Percentiles rank a stretch among this genome's conserved stretches.
Conservation (phyloP, 2,888 invertebrate species). For the Diarsia brunnea region DNA sequence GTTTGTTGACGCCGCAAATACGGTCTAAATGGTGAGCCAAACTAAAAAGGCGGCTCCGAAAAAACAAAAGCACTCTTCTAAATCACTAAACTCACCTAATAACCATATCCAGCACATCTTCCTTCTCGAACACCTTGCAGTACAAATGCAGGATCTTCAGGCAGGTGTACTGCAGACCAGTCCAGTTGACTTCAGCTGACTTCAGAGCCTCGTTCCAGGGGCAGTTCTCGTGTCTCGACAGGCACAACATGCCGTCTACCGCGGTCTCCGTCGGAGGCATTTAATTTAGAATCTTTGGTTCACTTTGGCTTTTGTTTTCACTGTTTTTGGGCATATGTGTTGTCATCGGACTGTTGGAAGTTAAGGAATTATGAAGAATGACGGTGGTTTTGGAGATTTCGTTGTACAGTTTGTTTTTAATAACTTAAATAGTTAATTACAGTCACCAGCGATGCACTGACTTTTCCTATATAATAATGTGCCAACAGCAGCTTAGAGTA, state of each 20-base stretch:
- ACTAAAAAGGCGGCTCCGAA: background rate
- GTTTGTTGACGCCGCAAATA: too few relatives aligned
- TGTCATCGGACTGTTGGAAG: slow-evolving; percentile 50
- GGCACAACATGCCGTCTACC: slow-evolving; percentile 91
- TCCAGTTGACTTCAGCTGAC: slow-evolving; percentile 93
- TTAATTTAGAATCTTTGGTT: slow-evolving; percentile 71
- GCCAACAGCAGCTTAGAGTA: background rate
- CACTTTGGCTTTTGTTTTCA: slow-evolving; percentile 54
- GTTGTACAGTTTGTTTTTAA: slow-evolving; percentile 30
- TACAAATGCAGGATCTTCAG: slow-evolving; percentile 95
- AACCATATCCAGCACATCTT: slow-evolving; percentile 94
- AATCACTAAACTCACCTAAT: slow-evolving; percentile 91
- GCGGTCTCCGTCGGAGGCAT: slow-evolving; percentile 88
- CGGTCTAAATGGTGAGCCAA: background rate
- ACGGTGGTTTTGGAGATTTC: slow-evolving; percentile 47
- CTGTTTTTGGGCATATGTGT: slow-evolving; percentile 48
- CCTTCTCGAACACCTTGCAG: slow-evolving; percentile 96
- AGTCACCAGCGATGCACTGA: background rate
- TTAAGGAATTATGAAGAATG: slow-evolving; percentile 42
- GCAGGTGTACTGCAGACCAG: slow-evolving; percentile 96
- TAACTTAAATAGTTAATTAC: background rate
- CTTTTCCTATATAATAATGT: background rate
- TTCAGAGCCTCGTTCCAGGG: slow-evolving; percentile 91
- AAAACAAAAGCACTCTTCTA: background rate
- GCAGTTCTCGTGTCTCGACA: slow-evolving; percentile 92